Percentiles rank a stretch among this genome's conserved stretches.
phyloP scores from a whole-genome alignment of 1,140 invertebrate genomes.

The Idris sp. region DNA sequence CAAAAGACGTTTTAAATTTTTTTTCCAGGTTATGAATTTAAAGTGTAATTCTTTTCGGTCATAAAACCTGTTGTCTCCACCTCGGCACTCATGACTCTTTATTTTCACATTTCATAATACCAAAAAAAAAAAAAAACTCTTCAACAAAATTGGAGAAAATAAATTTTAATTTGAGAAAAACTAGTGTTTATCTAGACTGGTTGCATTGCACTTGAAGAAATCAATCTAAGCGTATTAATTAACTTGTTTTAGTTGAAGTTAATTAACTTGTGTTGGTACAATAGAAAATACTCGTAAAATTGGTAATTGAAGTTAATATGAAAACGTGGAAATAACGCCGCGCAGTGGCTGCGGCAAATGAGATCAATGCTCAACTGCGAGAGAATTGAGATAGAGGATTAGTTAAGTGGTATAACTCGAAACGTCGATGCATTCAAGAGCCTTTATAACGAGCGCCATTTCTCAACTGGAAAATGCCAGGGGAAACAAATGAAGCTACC shows the following conservation, averaged over 20 bases:
- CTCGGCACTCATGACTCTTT: not conserved
- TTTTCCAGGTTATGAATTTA: constrained; percentile 56
- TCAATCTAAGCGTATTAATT: constrained; percentile 31
- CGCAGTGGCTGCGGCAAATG: constrained; percentile 25
- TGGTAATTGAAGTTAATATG: constrained; percentile 32
- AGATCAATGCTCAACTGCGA: constrained; percentile 51
- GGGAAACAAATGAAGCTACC: constrained; percentile 62
- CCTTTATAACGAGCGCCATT: constrained; percentile 66
- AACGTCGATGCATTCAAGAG: constrained; percentile 65
- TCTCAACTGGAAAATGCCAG: constrained; percentile 59
- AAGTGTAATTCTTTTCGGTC: constrained; percentile 47
- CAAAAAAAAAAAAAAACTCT: too few species aligned
- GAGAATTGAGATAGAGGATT: constrained; percentile 56
- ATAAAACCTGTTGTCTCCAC: constrained; percentile 40
- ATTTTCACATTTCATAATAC: too few species aligned
- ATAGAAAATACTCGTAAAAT: constrained; percentile 52
- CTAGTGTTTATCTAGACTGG: too few species aligned
- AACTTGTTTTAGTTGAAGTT: constrained; percentile 34
- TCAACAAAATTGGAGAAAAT: constrained; percentile 3
- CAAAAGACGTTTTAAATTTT: constrained; percentile 58
- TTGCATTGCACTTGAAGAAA: constrained; percentile 19
- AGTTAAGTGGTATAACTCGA: constrained; percentile 63
- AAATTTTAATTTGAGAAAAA: too few species aligned
- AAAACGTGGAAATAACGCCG: constrained; percentile 23
- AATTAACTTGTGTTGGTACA: constrained; percentile 43